phyloP scores from a whole-genome alignment of 2,113 vertebrate species.

The Perca flavescens region DNA sequence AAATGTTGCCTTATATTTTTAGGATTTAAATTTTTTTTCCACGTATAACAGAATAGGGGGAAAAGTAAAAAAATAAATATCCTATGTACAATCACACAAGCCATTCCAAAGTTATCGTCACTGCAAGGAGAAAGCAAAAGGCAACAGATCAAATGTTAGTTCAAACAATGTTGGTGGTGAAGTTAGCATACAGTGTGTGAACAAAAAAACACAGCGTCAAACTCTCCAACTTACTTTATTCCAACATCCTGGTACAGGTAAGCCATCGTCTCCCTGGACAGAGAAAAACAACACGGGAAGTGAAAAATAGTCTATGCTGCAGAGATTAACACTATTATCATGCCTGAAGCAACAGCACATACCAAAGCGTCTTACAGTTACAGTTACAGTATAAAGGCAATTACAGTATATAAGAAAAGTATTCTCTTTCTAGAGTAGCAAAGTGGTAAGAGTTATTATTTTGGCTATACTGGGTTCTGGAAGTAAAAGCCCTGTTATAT shows the following conservation, averaged over 20 bases:
- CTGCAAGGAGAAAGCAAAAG: slow-evolving; percentile 83
- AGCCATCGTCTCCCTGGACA: slow-evolving; percentile 84
- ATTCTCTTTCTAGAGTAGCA: background rate
- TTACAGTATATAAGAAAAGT: background rate
- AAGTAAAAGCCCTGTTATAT: background rate
- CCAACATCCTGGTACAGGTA: slow-evolving; percentile 87
- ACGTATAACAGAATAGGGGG: slow-evolving; percentile 70
- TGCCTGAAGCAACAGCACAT: background rate
- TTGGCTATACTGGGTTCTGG: slow-evolving; percentile 5
- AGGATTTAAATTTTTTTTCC: slow-evolving; percentile 47
- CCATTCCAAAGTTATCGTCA: slow-evolving; percentile 85
- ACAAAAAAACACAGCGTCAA: background rate
- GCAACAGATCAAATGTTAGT: slow-evolving; percentile 74
- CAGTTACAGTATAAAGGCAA: background rate
- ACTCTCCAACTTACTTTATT: slow-evolving; percentile 84
- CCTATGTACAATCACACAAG: slow-evolving; percentile 87
- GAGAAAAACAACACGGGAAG: background rate
- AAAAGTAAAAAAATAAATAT: slow-evolving; percentile 89
- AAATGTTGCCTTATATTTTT: slow-evolving; percentile 68
- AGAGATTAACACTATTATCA: background rate
- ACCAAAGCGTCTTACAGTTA: background rate
- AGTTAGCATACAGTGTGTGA: slow-evolving; percentile 24
- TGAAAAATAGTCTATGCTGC: background rate
- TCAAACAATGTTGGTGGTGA: slow-evolving; percentile 28
- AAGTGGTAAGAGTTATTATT: background rate